Evolutionary conservation across 2,113 vertebrate genomes (phyloP).

Genomic region (Girardinichthys multiradiatus): DNA sequence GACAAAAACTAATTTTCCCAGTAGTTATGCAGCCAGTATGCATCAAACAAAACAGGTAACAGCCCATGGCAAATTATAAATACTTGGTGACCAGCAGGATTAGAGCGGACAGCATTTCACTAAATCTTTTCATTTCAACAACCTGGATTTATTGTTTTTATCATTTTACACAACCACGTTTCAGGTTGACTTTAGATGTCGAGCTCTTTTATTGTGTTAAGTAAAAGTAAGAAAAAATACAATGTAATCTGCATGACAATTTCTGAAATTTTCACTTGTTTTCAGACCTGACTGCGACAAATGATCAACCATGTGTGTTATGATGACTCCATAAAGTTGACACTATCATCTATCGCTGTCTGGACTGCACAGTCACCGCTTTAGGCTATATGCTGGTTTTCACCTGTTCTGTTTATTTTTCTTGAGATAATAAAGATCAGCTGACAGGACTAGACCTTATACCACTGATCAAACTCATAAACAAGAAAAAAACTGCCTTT

Average conservation of each 20-base stretch:
- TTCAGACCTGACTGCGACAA: neutral
- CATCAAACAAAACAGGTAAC: neutral
- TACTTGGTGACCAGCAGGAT: neutral
- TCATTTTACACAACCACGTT: neutral
- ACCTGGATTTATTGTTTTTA: neutral
- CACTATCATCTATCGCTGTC: neutral
- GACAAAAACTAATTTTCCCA: neutral
- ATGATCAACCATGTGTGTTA: neutral
- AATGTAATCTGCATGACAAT: too few relatives aligned
- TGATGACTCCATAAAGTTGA: neutral
- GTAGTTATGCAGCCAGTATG: neutral
- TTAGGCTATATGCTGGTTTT: conserved; percentile 9
- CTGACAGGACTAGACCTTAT: neutral
- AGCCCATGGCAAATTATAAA: neutral
- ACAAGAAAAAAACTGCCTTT: neutral
- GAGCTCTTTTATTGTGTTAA: neutral
- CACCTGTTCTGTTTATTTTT: conserved; percentile 19
- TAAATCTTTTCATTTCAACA: neutral
- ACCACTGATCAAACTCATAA: conserved; percentile 1
- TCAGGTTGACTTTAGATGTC: neutral
- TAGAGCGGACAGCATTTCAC: neutral
- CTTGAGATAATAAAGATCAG: neutral
- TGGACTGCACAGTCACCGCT: conserved; percentile 23
- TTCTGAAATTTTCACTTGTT: too few relatives aligned
- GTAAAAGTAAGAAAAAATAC: too few relatives aligned